These are phyloP conservation scores for Dunckerocampus dactyliophorus DNA, from an alignment of 2,113 vertebrate genomes.

Conservation along the genomic window DNA sequence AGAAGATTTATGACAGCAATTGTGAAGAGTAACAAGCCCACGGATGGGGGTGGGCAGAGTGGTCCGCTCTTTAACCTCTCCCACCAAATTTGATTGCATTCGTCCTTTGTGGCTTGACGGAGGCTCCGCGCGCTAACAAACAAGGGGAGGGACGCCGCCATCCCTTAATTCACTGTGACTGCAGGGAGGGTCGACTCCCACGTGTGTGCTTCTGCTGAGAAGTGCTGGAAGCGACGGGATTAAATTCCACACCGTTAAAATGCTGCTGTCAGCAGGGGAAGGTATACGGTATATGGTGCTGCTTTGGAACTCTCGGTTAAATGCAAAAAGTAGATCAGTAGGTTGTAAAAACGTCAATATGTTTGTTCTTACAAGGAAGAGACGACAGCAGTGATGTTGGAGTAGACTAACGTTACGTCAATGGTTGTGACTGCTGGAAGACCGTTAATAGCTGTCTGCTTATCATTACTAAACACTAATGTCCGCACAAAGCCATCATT, in stretches of 20 bases:
- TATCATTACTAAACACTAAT: no score
- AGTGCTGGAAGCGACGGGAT: slow-evolving; percentile 50
- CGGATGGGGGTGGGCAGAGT: slow-evolving; percentile 37
- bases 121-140: slow-evolving; percentile 53
- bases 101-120: slow-evolving; percentile 64
- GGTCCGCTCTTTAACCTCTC: slow-evolving; percentile 63
- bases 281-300: slow-evolving; percentile 12
- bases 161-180: slow-evolving; percentile 52
- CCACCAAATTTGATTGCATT: slow-evolving; percentile 70
- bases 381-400: not conserved
- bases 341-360: slow-evolving; percentile 53
- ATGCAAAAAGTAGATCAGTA: slow-evolving; percentile 56
- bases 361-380: slow-evolving; percentile 24
- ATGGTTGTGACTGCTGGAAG: slow-evolving; percentile 11
- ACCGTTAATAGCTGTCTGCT: not conserved
- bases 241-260: slow-evolving; percentile 53
- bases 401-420: not conserved
- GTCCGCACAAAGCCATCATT: no score
- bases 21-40: slow-evolving; percentile 67
- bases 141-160: slow-evolving; percentile 41
- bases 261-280: slow-evolving; percentile 49
- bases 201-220: slow-evolving; percentile 37
- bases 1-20: slow-evolving; percentile 73
- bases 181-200: slow-evolving; percentile 31
- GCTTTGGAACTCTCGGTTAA: slow-evolving; percentile 50